Percentiles rank a stretch among this genome's conserved stretches.
These are phyloP conservation scores for Apostichopus leukothele DNA, from an alignment of 53 echinoderm and acorn worm genomes.

Conservation along the genomic window DNA sequence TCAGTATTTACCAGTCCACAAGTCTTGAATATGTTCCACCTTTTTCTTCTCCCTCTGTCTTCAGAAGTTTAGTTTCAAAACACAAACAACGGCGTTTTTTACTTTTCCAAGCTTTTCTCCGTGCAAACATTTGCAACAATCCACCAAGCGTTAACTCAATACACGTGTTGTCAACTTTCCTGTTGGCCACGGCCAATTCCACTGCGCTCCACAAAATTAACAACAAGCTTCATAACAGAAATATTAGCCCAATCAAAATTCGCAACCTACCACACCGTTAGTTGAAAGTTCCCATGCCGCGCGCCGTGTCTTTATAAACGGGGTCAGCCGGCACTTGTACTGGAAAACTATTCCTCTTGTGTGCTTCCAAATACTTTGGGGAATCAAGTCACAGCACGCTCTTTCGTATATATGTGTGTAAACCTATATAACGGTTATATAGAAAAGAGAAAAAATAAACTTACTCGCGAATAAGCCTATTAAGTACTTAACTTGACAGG, in stretches of 20 bases:
- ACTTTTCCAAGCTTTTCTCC: too few species aligned
- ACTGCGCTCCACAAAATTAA: constrained; percentile 35
- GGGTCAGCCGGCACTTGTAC: constrained; percentile 12
- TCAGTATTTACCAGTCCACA: too few species aligned
- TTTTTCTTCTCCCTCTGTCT: too few species aligned
- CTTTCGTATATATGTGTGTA: background rate
- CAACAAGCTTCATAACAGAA: constrained; percentile 31
- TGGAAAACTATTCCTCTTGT: constrained; percentile 8
- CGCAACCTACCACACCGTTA: constrained; percentile 23
- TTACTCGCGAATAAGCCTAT: background rate
- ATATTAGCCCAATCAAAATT: constrained; percentile 30
- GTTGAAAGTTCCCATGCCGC: constrained; percentile 18
- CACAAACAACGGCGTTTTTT: too few species aligned
- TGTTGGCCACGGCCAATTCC: constrained; percentile 7
- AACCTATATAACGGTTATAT: background rate
- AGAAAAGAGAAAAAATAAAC: background rate
- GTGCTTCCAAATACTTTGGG: background rate
- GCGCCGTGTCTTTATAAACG: constrained; percentile 3
- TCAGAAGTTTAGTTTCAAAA: too few species aligned
- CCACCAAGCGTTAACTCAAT: constrained; percentile 17
- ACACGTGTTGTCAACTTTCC: constrained; percentile 43
- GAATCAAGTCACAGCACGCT: constrained; percentile 1
- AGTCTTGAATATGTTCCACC: too few species aligned
- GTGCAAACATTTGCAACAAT: too few species aligned
- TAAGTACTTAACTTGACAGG: constrained; percentile 17